Evolutionary conservation across 2,888 invertebrate species (phyloP), one percentile per base, ranked within the genome.

Genomic region (Dasypogon diadema): DNA sequence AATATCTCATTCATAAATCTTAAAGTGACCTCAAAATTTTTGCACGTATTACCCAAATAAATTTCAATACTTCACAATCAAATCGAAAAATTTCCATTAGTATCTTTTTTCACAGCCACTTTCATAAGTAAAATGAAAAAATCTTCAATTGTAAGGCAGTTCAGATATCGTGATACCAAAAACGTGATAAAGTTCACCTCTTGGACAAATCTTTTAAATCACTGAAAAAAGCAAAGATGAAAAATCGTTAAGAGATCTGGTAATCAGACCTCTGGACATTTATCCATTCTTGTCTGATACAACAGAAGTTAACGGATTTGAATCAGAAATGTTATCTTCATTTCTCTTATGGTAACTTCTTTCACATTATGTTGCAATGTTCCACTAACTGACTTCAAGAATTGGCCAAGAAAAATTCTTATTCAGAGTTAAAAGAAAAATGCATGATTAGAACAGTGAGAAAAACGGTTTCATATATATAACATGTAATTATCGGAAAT

Each of bases 321-420:
- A 60, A 16, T 60, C 21, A 60, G 37, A 60, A 60, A 37, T 60
- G 60, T 60, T 60, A 60, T 37, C 60, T 34, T 10, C 37, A 60
- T 60, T 60, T 37, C 8, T 42, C 18, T 37, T 34, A 12, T 37
- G 60, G 60, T 26, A 60, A 14, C 60, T 60, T 60, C 34, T 26
- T 37, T 42, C 12, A 42, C n/a, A 8, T 30, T 58, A 58, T 58
- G 34, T 10, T 55, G 21, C 22, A 55, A 55, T 3, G 56, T 60
- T 60, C 34, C 60, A 37, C 18, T 60, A 34, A 18, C 16, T 21
- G 37, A 60, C 16, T 21, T 34, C 10, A 21, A 60, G 37, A 60
- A 60, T 60, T 60, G 22, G 60, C 60, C 60, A 60, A 60, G 60
- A 14, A 60, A 60, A 60, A 60, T n/a, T n/a, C n/a, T n/a, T n/a